Percentiles rank a stretch among this genome's conserved stretches.
phyloP scores from a whole-genome alignment of 2,888 invertebrate species.

The Parasteatoda lunata region DNA sequence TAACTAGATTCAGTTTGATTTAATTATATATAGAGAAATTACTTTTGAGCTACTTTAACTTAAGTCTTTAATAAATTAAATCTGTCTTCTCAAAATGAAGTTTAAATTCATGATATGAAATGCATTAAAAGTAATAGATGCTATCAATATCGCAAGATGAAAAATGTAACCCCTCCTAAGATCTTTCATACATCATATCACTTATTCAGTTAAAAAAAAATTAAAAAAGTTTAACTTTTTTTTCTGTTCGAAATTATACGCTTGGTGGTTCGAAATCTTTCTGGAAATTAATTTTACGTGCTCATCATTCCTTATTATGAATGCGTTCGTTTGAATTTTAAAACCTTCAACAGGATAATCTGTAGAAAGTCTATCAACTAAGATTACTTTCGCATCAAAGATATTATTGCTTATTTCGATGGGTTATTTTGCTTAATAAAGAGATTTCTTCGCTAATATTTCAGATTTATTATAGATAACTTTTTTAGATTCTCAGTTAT shows the following conservation, averaged over 20 bases:
- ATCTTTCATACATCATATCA: not conserved
- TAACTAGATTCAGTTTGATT: no score
- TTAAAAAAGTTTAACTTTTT: not conserved
- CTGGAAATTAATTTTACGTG: slow-evolving; percentile 2
- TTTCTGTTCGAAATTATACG: not conserved
- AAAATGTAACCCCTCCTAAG: not conserved
- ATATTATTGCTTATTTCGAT: not conserved
- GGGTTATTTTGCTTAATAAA: not conserved
- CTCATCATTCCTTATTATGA: not conserved
- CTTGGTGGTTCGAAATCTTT: not conserved
- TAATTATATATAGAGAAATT: no score
- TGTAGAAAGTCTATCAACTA: not conserved
- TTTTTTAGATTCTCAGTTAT: no score
- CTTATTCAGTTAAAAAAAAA: not conserved
- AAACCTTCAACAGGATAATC: not conserved
- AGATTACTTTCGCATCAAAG: not conserved
- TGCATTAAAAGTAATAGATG: not conserved
- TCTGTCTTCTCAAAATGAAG: not conserved
- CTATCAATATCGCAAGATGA: not conserved
- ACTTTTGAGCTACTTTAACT: no score
- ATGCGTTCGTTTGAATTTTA: not conserved
- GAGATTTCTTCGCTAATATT: not conserved
- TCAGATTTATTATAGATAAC: not conserved
- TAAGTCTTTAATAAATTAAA: not conserved
- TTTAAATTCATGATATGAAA: not conserved